These are phyloP conservation scores for Neotoma lepida DNA, from an alignment of 2,113 vertebrate species.

Conservation along the genomic window DNA sequence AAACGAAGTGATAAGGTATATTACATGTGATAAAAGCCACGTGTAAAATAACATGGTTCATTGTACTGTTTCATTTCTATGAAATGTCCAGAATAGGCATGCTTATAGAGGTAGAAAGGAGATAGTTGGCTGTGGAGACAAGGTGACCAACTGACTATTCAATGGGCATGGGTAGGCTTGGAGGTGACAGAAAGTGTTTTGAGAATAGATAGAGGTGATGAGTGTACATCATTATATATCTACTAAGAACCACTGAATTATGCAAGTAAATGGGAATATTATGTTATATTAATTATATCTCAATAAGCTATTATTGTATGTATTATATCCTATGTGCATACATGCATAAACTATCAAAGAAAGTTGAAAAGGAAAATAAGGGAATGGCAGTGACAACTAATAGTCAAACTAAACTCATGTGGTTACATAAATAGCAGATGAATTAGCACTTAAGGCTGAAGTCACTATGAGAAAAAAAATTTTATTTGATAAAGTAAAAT, in stretches of 20 bases:
- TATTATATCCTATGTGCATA: too few species aligned
- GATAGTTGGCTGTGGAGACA: neutral
- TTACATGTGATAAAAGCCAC: neutral
- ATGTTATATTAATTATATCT: neutral
- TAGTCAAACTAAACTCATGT: neutral
- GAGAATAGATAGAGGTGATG: neutral
- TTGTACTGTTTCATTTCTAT: neutral
- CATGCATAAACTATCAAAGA: neutral
- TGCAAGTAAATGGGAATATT: too few species aligned
- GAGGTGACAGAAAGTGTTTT: neutral
- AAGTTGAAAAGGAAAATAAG: neutral
- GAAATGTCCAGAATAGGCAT: neutral
- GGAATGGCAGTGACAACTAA: neutral
- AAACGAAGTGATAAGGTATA: neutral
- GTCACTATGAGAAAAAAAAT: neutral
- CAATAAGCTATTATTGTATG: neutral
- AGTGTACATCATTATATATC: neutral
- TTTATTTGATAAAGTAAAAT: neutral
- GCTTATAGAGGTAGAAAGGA: neutral
- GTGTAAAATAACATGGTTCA: neutral
- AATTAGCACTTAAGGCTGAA: neutral
- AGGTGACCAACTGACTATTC: neutral
- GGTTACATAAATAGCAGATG: neutral
- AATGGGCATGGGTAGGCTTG: neutral
- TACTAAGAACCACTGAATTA: neutral